Evolutionary conservation across 2,113 vertebrate genomes (phyloP).

Genomic region (Alligator sinensis): DNA sequence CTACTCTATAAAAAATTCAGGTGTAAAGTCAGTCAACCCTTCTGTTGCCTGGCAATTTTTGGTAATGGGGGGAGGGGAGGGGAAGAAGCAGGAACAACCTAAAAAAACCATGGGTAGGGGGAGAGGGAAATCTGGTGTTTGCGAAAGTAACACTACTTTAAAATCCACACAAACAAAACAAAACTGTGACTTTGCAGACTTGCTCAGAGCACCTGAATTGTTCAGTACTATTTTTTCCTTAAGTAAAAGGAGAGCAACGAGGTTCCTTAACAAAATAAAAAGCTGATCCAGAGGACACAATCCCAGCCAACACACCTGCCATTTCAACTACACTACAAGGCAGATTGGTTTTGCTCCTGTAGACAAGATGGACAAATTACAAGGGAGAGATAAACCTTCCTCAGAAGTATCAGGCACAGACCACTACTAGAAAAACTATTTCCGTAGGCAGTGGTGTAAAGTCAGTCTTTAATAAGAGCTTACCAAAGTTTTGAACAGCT

Average conservation of each 20-base stretch:
- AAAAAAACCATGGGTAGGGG: neutral
- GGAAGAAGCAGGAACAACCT: neutral
- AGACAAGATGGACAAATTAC: neutral
- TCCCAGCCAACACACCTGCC: neutral
- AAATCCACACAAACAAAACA: neutral
- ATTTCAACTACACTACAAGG: neutral
- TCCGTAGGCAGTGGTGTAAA: neutral
- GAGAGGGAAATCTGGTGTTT: too few relatives aligned
- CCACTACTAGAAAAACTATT: fast-evolving
- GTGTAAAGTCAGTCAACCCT: too few relatives aligned
- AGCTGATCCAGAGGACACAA: neutral
- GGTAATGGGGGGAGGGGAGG: neutral
- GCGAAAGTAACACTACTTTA: neutral
- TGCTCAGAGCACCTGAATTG: neutral
- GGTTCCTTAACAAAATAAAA: neutral
- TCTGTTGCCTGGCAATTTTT: neutral
- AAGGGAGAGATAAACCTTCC: neutral
- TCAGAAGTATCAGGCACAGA: neutral
- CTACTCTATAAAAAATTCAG: too few relatives aligned
- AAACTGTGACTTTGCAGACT: neutral
- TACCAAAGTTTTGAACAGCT: neutral
- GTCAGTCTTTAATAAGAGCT: neutral
- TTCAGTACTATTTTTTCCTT: neutral
- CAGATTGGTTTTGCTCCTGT: too few relatives aligned
- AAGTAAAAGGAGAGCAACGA: neutral